phyloP scores from a whole-genome alignment of 1,140 invertebrate genomes.

The Steinernema khuongi region DNA sequence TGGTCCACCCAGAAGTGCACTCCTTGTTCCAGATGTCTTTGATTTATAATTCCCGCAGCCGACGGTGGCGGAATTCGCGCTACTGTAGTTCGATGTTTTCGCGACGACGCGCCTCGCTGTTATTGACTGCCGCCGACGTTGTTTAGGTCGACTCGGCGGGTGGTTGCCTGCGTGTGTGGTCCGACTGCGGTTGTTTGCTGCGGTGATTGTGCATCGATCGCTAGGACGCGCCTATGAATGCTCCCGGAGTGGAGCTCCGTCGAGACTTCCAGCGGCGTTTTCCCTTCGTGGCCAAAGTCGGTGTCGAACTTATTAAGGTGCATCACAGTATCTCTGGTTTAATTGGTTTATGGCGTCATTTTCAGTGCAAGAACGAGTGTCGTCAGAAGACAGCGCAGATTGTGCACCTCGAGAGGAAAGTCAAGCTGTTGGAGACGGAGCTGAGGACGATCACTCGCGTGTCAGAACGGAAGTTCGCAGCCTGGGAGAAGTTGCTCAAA shows the following conservation, averaged over 20 bases:
- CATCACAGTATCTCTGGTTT: background rate
- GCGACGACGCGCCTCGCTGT: background rate
- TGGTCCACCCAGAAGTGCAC: background rate
- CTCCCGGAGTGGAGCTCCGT: background rate
- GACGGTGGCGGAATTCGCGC: background rate
- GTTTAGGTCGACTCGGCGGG: background rate
- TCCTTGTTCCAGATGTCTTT: background rate
- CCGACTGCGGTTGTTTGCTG: conserved; percentile 1
- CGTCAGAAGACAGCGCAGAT: background rate
- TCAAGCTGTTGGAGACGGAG: background rate
- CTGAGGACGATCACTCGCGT: background rate
- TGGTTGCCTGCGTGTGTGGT: background rate
- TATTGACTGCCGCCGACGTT: background rate
- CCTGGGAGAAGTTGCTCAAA: conserved; percentile 1
- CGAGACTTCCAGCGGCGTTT: background rate
- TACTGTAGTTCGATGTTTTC: background rate
- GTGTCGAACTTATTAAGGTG: background rate
- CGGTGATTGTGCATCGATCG: background rate
- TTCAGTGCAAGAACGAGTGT: background rate
- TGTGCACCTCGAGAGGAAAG: background rate
- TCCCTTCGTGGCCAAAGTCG: background rate
- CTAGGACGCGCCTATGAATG: background rate
- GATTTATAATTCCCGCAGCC: background rate
- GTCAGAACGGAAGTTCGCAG: background rate
- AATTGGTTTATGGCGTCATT: background rate